These are phyloP conservation scores for Stegostoma tigrinum DNA, from an alignment of 2,113 vertebrate genomes.

Conservation along the genomic window DNA sequence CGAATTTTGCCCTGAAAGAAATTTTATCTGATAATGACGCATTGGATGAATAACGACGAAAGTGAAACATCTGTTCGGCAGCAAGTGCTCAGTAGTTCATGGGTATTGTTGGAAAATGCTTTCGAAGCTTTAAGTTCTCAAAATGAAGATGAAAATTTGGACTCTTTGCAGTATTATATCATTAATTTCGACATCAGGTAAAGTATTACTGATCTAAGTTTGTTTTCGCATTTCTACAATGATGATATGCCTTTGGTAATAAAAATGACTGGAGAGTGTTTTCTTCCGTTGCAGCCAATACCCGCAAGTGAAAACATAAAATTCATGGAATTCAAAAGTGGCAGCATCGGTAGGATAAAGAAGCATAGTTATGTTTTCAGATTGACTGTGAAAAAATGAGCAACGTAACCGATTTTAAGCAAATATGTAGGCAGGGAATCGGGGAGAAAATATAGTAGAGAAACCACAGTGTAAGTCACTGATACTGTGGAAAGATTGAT, in stretches of 20 bases:
- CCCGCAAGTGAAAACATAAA: background rate
- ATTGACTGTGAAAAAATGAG: background rate
- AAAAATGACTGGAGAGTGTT: background rate
- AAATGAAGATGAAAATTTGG: background rate
- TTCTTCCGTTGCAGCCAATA: background rate
- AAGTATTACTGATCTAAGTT: background rate
- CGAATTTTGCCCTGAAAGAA: background rate
- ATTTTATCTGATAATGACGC: background rate
- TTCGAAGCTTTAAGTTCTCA: background rate
- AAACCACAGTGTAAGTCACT: background rate
- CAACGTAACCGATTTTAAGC: background rate
- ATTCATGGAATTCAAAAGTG: background rate
- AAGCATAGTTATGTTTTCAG: background rate
- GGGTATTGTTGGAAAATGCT: background rate
- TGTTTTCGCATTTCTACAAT: background rate
- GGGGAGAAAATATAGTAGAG: too few relatives aligned
- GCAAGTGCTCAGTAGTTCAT: background rate
- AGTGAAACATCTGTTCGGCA: background rate
- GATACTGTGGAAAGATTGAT: background rate
- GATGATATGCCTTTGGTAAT: background rate
- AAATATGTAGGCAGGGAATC: background rate
- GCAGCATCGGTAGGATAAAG: background rate
- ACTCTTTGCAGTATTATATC: background rate
- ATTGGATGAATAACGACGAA: background rate
- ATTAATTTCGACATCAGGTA: conserved; percentile 9